Evolutionary conservation across 1,140 invertebrate genomes (phyloP).

Genomic region (Drosophila pseudoobscura): DNA sequence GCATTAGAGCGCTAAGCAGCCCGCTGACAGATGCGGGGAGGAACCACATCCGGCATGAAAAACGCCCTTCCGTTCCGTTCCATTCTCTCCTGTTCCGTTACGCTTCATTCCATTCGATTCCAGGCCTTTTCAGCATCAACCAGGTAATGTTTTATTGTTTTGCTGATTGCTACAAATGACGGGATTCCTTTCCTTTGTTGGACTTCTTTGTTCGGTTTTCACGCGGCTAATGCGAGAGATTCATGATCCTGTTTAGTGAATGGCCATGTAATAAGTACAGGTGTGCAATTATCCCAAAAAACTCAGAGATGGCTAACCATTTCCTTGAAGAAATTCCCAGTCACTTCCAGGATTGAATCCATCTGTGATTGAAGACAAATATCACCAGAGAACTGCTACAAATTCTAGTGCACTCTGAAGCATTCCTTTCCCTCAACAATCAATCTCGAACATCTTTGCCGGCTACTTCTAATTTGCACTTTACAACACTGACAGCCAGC

Average conservation of each 20-base stretch:
- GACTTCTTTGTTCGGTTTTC: not conserved
- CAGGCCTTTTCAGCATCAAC: slow-evolving; percentile 50
- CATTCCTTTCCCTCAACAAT: slow-evolving; percentile 24
- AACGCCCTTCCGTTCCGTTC: slow-evolving; percentile 24
- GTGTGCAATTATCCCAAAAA: too few species aligned
- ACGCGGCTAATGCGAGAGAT: slow-evolving; percentile 24
- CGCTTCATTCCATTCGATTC: not conserved
- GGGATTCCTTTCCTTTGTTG: slow-evolving; percentile 18
- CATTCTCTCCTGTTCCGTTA: not conserved
- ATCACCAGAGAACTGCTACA: slow-evolving; percentile 19
- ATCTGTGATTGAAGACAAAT: slow-evolving; percentile 4
- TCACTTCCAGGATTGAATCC: not conserved
- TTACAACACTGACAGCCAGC: slow-evolving; percentile 16
- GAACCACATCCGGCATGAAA: slow-evolving; percentile 14
- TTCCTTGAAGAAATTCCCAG: too few species aligned
- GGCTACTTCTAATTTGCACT: slow-evolving; percentile 20
- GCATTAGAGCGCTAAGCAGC: slow-evolving; percentile 76
- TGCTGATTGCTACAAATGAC: slow-evolving; percentile 73
- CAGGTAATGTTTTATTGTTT: slow-evolving; percentile 71
- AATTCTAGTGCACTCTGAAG: slow-evolving; percentile 16
- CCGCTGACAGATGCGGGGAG: slow-evolving; percentile 50
- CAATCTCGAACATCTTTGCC: not conserved
- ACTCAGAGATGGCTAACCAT: too few species aligned
- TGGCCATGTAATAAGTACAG: slow-evolving; percentile 23
- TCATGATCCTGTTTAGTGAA: slow-evolving; percentile 17